Evolutionary conservation across 2,888 invertebrate species (phyloP), one percentile per base, ranked within the genome.

Genomic region (Leucania comma): DNA sequence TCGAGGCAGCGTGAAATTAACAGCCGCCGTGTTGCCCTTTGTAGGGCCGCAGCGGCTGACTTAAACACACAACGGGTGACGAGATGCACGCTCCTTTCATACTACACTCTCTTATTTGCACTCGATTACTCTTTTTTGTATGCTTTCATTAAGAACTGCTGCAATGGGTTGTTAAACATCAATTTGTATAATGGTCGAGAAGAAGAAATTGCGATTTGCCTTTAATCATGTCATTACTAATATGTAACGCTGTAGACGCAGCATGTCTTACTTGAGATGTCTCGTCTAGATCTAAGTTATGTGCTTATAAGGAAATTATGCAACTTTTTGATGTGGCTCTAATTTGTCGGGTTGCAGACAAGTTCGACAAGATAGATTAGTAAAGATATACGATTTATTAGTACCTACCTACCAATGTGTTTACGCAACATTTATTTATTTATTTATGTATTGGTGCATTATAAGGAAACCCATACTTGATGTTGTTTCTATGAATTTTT

Each of bases 1-100:
- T 96, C 93, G 95, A 96, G 94, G 93, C 95, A 91, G 95, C 96
- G 96, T 96, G 96, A 96, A 96, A 96, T 96, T 96, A 96, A 96
- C 94, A 95, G 95, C 94, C 93, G 95, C 94, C 90, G 94, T 90
- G 88, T 88, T 89, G 93, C 91, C 93, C 95, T 96, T 96, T 96
- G 95, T 95, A 91, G 91, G 93, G 86, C 94, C 93, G 94, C 94
- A 90, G 90, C 94, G 93, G 92, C 93, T 89, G 89, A 90, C 91
- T 94, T 95, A 95, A 95, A 95, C 95, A 96, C 94, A 95, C 95
- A 96, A 95, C 95, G 94, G 94, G 95, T 94, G 95, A 96, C 95
- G 93, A 93, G 91, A 89, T 89, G 87, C 90, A 88, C 89, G 90
- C 92, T 92, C 90, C 91, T 91, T 93, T 92, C 93, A 92, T 93